phyloP scores from a whole-genome alignment of 2,888 invertebrate species.

The Acanthacorydalis orientalis region DNA sequence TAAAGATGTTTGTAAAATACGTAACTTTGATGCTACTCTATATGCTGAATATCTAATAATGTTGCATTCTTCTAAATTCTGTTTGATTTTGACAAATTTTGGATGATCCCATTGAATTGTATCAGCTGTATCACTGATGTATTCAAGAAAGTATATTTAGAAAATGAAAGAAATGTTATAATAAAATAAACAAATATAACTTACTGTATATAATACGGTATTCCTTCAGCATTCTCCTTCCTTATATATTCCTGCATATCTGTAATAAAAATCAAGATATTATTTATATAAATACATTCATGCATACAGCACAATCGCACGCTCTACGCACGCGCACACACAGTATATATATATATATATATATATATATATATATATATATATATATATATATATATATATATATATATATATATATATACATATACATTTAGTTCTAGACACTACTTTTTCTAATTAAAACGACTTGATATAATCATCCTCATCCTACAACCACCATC shows the following conservation, averaged over 20 bases:
- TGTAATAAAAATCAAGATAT: not conserved
- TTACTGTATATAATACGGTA: not conserved
- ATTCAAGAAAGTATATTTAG: conserved; percentile 12
- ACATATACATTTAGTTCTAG: no score
- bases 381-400: no score
- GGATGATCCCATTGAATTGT: conserved; percentile 41
- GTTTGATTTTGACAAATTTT: conserved; percentile 36
- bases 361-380: no score
- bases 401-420: no score
- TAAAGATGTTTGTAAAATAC: conserved; percentile 41
- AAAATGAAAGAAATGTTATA: not conserved
- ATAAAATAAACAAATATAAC: no score
- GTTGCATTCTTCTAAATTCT: conserved; percentile 42
- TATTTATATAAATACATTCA: no score
- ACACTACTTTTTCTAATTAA: no score
- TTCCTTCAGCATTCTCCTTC: not conserved
- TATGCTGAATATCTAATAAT: conserved; percentile 60
- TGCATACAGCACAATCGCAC: no score
- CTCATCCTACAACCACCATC: no score
- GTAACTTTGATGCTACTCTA: conserved; percentile 55
- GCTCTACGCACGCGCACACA: no score
- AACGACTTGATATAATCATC: no score
- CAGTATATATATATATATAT: no score
- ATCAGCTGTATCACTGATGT: conserved; percentile 31
- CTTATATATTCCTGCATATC: not conserved